Evolutionary conservation across 2,113 vertebrate species (phyloP).

Genomic region (Ammodytes marinus): DNA sequence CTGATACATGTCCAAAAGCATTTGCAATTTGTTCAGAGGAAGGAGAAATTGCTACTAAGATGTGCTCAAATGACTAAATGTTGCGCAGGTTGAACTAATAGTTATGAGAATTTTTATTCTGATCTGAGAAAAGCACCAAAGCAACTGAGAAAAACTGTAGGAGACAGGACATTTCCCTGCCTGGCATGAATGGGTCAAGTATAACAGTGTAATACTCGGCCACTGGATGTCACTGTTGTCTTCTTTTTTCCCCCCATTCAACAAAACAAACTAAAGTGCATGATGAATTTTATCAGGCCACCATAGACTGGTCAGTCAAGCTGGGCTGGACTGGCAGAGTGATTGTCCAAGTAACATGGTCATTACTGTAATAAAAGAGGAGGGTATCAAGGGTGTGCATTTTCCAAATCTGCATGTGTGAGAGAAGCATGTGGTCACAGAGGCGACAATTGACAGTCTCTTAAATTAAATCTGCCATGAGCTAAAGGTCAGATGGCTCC

Average conservation of each 20-base stretch:
- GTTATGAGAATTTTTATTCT: too few species aligned
- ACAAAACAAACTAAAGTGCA: background rate
- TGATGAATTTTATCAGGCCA: background rate
- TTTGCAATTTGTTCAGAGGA: too few species aligned
- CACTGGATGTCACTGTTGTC: conserved; percentile 72
- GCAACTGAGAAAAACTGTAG: too few species aligned
- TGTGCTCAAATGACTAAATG: too few species aligned
- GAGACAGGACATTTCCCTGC: too few species aligned
- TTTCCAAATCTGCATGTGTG: conserved; percentile 50
- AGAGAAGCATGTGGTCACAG: conserved; percentile 39
- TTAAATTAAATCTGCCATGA: conserved; percentile 71
- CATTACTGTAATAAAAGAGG: conserved; percentile 46
- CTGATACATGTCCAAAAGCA: too few species aligned
- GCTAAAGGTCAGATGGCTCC: conserved; percentile 79
- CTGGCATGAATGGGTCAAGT: too few species aligned
- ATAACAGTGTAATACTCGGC: background rate
- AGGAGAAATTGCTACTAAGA: too few species aligned
- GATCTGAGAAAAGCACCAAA: too few species aligned
- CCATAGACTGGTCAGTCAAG: background rate
- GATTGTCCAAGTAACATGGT: conserved; percentile 15
- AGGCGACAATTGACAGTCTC: conserved; percentile 57
- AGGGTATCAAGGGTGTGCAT: conserved; percentile 4
- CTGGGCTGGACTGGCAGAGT: conserved; percentile 20
- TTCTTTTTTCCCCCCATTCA: background rate
- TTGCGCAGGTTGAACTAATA: too few species aligned